Base-by-base conservation (phyloP, 2,888 invertebrate genomes). In the Meteorus cinctellus region DNA sequence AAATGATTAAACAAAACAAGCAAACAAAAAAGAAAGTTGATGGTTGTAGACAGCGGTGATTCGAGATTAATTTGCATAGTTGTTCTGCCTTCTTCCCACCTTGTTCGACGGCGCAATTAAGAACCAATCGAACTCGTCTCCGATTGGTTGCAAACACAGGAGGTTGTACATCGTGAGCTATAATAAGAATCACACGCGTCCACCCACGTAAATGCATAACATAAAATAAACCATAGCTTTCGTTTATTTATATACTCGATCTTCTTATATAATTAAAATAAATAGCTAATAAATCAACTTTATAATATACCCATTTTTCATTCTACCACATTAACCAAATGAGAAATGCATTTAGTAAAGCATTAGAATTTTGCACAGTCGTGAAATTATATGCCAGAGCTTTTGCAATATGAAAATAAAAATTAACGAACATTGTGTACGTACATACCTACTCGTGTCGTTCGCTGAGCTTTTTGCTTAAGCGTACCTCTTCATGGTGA, bases 61-160 rank as follows among this genome's bases (percentile, higher is more conserved):
- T 77, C 72, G 76, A 77, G 63, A 78, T 79, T 76, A 79, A 81
- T 81, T 81, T 81, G 79, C 81, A 81, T 82, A 81, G 79, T 76
- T 55, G 77, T 79, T 73, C 75, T 68, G 70, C 19, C 41, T 63
- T 75, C 63, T 65, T 70, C 75, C 70, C 75, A 65, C 70, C 65
- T 77, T 66, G 55, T 70, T 69, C 71, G 72, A 69, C 66, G 48
- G 62, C 77, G 75, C 77, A 81, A 81, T 82, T 81, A 81, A 79
- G 79, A 72, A 78, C 78, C 79, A 77, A 79, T 81, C 79, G 76
- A 78, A 75, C 77, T 76, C 75, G 79, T 78, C 78, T 78, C 77
- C 75, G 75, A 76, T 66, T 76, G 68, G 78, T 74, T 77, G 70
- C 74, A 79, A 73, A 72, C 72, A 79, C 75, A 72, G 76, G 72